Evolutionary conservation across 1,140 invertebrate genomes (phyloP).

Genomic region (Probaryconus sp.): DNA sequence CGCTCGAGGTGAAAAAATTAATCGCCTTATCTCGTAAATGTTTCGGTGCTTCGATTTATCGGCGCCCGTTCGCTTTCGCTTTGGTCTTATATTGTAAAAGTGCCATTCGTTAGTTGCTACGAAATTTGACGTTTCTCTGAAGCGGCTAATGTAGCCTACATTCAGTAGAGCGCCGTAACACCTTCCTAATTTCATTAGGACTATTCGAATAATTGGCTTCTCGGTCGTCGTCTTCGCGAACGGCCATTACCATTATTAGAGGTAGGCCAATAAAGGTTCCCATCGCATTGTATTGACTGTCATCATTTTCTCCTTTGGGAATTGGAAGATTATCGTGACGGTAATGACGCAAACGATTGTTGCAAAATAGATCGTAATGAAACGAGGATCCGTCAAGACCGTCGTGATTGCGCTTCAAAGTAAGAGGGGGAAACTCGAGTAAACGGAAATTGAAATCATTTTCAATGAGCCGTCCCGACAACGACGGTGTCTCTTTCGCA

Average conservation of each 20-base stretch:
- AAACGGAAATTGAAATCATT: slow-evolving; percentile 51
- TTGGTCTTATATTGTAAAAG: no score
- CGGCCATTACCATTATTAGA: slow-evolving; percentile 20
- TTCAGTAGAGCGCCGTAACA: background rate
- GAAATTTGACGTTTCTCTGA: background rate
- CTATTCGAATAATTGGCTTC: slow-evolving; percentile 35
- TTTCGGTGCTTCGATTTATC: background rate
- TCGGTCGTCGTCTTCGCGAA: slow-evolving; percentile 20
- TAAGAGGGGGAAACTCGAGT: slow-evolving; percentile 33
- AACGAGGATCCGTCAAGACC: slow-evolving; percentile 4
- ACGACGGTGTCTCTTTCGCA: background rate
- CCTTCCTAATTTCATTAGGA: slow-evolving; percentile 25
- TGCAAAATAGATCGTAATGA: slow-evolving; percentile 38
- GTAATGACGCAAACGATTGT: slow-evolving; percentile 41
- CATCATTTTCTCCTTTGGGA: slow-evolving; percentile 41
- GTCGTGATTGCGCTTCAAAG: slow-evolving; percentile 5
- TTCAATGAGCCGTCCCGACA: slow-evolving; percentile 31
- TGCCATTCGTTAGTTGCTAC: background rate
- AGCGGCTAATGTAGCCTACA: background rate
- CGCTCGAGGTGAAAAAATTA: background rate
- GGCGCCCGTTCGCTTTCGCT: background rate
- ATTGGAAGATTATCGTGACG: slow-evolving; percentile 38
- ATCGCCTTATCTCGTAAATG: background rate
- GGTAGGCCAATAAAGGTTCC: slow-evolving; percentile 12
- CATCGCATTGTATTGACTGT: slow-evolving; percentile 29